Evolutionary conservation across 2,797 vertebrate genomes (phyloP), one percentile per base, ranked within the genome.

Genomic region (Spheniscus humboldti): DNA sequence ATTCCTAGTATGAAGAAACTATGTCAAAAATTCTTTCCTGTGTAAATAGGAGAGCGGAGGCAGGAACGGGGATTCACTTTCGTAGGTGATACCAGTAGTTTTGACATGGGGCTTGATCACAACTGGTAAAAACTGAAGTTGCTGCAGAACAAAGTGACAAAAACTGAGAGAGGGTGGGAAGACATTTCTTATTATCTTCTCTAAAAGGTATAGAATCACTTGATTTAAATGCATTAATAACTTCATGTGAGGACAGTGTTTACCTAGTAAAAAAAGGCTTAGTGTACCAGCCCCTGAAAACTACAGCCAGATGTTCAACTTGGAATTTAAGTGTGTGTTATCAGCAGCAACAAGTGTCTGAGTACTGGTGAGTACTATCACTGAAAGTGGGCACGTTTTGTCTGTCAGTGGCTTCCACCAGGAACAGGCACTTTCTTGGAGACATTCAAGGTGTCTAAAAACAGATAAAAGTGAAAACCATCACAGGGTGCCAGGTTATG

Each of bases 391-490:
- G 55, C 30, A 14, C 3, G 2, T 77, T 94, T 83, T 87, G 72
- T 60, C 77, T 91, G 57, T 59, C 41, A 39, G 13, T 60, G 87
- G 55, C 66, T 91, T 90, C 64, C 69, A 81, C 24, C n/a, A 75
- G 74, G 80, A 94, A 8, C 33, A 80, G 82, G 37, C 79, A 60
- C 50, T 87, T 90, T 78, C 45, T 30, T 76, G 86, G 90, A 95
- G 91, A 88, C 83, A 92, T 67, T 86, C 69, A 94, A 84, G 75
- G 87, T 94, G 90, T 74, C 62, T 84, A 52, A 88, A 90, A 75
- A 2, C n/a, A 92, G 89, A 86, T 96, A 86, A 94, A 83, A 88
- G 11, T 83, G 16, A 68, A 94, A 77, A 47, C 33, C 30, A 18
- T 91, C 16, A 9, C 53, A 55, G 39, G 39, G 23, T 13, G 11